Percentiles rank a stretch among this genome's conserved stretches.
Evolutionary conservation across 2,888 invertebrate genomes (phyloP).

Genomic region (Salticus scenicus): DNA sequence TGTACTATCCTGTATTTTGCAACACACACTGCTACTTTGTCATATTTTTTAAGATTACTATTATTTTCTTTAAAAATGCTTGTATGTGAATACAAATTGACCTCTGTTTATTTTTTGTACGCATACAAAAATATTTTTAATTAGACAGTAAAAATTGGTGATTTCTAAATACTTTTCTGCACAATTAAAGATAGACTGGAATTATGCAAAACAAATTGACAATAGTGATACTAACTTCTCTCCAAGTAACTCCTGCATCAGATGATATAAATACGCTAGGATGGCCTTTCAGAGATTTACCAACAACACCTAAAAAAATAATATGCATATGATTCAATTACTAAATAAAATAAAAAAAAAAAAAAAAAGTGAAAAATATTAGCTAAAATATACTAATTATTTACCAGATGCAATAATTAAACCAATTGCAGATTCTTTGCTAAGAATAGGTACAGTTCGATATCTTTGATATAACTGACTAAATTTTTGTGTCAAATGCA

Average conservation of each 20-base stretch:
- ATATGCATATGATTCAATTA: not conserved
- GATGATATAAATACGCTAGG: conserved; percentile 87
- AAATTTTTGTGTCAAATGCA: conserved; percentile 91
- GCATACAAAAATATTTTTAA: no score
- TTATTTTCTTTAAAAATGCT: no score
- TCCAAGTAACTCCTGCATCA: conserved; percentile 90
- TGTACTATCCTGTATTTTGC: no score
- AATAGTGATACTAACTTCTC: conserved; percentile 78
- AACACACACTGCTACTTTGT: no score
- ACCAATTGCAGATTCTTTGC: conserved; percentile 90
- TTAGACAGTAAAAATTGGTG: no score
- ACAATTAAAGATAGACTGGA: no score
- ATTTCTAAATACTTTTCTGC: no score
- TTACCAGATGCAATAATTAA: conserved; percentile 88
- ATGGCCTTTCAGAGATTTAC: conserved; percentile 84
- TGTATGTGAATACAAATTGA: no score
- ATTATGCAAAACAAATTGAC: not conserved
- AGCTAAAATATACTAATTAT: not conserved
- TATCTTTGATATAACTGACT: conserved; percentile 87
- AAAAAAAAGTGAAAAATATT: not conserved
- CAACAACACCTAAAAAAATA: conserved; percentile 79
- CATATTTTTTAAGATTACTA: no score
- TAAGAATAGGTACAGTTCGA: conserved; percentile 87
- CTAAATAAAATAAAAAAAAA: not conserved
- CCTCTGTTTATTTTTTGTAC: no score